Conservation (phyloP, 1,140 invertebrate species). For the Planococcus citri region DNA sequence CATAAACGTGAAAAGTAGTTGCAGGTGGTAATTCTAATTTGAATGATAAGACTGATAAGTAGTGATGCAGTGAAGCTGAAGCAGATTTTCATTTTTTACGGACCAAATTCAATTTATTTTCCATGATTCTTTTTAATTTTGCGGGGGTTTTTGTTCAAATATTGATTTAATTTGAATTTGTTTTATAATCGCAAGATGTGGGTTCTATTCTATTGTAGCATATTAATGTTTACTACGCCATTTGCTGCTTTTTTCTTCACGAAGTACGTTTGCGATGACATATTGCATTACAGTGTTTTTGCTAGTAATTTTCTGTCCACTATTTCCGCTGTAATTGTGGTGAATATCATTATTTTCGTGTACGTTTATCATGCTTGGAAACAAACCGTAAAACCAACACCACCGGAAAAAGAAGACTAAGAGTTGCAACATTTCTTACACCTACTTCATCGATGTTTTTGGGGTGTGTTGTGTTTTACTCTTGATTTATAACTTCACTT, state of each 20-base stretch:
- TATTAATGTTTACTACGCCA: neutral
- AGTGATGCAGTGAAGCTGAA: too few relatives aligned
- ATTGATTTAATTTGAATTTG: neutral
- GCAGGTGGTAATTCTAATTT: too few relatives aligned
- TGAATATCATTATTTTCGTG: neutral
- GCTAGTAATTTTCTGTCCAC: neutral
- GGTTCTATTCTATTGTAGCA: neutral
- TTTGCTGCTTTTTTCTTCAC: conserved; percentile 3
- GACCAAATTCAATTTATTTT: too few relatives aligned
- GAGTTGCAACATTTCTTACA: neutral
- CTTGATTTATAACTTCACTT: too few relatives aligned
- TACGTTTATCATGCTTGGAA: neutral
- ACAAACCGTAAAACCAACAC: neutral
- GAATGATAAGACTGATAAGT: too few relatives aligned
- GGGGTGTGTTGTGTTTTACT: too few relatives aligned
- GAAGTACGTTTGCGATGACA: neutral
- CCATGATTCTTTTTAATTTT: too few relatives aligned
- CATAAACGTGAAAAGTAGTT: too few relatives aligned
- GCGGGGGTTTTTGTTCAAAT: too few relatives aligned
- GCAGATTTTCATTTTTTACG: too few relatives aligned
- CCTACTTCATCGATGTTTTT: too few relatives aligned
- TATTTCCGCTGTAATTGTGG: neutral
- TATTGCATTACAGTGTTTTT: neutral
- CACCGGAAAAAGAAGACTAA: neutral
- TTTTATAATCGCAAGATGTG: neutral